Percentiles rank a stretch among this genome's conserved stretches.
These are phyloP conservation scores for Parazoanthus darwini DNA, from an alignment of 92 coral and sea anemone genomes.

Conservation along the genomic window DNA sequence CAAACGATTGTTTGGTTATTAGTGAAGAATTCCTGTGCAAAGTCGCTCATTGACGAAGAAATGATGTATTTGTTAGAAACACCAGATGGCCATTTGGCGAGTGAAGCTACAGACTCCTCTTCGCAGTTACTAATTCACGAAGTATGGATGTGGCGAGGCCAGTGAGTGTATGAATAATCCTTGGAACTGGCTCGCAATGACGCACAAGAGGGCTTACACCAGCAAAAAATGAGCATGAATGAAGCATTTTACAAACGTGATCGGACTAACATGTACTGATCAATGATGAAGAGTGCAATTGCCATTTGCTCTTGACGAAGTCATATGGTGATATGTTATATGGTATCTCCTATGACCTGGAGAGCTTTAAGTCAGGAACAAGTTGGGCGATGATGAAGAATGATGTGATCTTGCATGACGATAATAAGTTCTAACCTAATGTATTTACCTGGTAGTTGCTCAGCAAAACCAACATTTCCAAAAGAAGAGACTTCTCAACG, in stretches of 20 bases:
- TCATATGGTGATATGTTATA: no score
- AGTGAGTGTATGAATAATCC: background rate
- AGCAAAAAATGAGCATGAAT: background rate
- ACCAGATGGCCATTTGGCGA: background rate
- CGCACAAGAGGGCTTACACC: background rate
- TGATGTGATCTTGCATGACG: background rate
- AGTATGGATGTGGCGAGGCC: background rate
- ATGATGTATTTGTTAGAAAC: no score
- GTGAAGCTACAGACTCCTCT: background rate
- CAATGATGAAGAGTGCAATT: background rate
- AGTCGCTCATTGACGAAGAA: background rate
- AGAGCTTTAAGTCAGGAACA: background rate
- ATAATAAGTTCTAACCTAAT: background rate
- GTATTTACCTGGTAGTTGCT: constrained; percentile 16
- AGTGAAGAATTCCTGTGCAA: no score
- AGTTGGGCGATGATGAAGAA: background rate
- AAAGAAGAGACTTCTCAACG: background rate
- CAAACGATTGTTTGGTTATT: no score
- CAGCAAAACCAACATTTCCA: background rate
- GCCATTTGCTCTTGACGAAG: background rate
- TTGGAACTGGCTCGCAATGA: background rate
- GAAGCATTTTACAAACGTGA: background rate
- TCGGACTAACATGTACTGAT: background rate
- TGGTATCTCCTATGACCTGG: background rate
- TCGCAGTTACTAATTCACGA: background rate